Percentiles rank a stretch among this genome's conserved stretches.
Evolutionary conservation across 2,888 invertebrate genomes (phyloP).

Genomic region (Amorpha juglandis): DNA sequence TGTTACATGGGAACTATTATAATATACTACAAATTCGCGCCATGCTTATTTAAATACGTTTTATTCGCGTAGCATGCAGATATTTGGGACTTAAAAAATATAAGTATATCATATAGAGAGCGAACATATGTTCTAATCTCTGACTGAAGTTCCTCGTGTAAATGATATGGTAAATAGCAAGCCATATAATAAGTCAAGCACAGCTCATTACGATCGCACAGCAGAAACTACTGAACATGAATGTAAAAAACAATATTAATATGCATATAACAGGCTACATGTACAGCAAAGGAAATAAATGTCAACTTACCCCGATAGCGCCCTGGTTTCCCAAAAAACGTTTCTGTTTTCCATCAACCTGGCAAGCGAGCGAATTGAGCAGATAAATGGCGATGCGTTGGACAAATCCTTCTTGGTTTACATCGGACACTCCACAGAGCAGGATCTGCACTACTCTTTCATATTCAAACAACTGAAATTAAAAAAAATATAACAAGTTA

Average conservation of each 20-base stretch:
- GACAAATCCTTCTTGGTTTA: constrained; percentile 95
- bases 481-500: background rate
- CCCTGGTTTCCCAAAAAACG: constrained; percentile 95
- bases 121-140: no score
- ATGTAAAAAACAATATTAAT: background rate
- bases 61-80: no score
- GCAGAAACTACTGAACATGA: background rate
- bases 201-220: background rate
- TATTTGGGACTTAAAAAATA: no score
- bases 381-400: constrained; percentile 97
- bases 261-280: no score
- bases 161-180: no score
- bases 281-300: background rate
- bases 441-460: constrained; percentile 93
- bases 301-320: constrained; percentile 88
- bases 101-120: no score
- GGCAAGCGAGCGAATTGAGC: constrained; percentile 97
- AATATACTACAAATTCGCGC: no score
- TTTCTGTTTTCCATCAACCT: constrained; percentile 97
- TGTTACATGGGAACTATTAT: no score
- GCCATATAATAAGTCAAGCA: no score
- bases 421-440: constrained; percentile 91
- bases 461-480: constrained; percentile 93
- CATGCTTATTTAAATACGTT: no score
- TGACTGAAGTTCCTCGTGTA: no score